A percentile compares a stretch with the other conserved stretches of the same genome.
phyloP scores from a whole-genome alignment of 2,113 vertebrate species.

The Bujurquina vittata region DNA sequence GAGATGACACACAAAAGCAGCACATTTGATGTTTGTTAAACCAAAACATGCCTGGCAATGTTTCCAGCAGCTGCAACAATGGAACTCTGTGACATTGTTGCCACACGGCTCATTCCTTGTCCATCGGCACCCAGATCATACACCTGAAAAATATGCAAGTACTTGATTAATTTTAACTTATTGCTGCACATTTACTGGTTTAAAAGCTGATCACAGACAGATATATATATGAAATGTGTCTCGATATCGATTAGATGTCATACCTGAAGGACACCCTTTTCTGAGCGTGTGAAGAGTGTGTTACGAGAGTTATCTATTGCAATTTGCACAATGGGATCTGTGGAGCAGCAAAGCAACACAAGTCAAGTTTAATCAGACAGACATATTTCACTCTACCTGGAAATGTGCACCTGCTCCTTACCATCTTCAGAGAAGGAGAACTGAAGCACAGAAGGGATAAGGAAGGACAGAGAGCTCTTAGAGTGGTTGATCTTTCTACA shows the following conservation, averaged over 20 bases:
- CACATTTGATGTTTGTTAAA: not conserved
- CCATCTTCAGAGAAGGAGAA: slow-evolving; percentile 98
- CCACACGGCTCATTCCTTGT: slow-evolving; percentile 91
- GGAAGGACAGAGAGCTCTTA: slow-evolving; percentile 92
- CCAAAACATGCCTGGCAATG: slow-evolving; percentile 87
- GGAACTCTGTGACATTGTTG: slow-evolving; percentile 93
- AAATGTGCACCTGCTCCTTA: slow-evolving; percentile 66
- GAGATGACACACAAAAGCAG: not conserved
- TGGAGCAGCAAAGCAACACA: not conserved
- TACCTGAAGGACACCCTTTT: slow-evolving; percentile 96
- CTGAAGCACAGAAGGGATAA: slow-evolving; percentile 93
- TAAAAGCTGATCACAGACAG: not conserved
- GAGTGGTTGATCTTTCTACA: slow-evolving; percentile 99
- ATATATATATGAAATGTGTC: not conserved
- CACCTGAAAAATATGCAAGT: slow-evolving; percentile 78
- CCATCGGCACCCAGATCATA: slow-evolving; percentile 94
- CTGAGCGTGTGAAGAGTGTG: slow-evolving; percentile 92
- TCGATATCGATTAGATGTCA: not conserved
- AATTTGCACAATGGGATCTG: slow-evolving; percentile 97
- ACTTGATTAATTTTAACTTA: not conserved
- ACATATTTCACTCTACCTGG: not conserved
- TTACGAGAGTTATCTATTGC: slow-evolving; percentile 94
- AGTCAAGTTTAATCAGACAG: not conserved
- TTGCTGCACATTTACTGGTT: not conserved
- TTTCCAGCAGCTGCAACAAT: slow-evolving; percentile 92